Percentiles rank a stretch among this genome's conserved stretches.
Conservation (phyloP, 2,888 invertebrate genomes). For the Sipha maydis region DNA sequence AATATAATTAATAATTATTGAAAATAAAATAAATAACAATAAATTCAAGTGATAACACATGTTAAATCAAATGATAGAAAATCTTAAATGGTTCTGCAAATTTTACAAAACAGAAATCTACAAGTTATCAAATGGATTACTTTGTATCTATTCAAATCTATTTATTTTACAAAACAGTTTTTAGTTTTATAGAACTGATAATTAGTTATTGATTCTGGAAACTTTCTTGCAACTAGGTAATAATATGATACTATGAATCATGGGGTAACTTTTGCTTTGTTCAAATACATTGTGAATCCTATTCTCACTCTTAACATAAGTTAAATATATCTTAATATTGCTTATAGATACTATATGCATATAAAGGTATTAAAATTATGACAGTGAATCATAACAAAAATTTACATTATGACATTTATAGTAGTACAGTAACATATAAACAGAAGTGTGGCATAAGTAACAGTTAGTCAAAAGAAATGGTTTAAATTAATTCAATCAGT, state of each 20-base stretch:
- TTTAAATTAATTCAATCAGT: neutral
- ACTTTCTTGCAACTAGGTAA: too few species aligned
- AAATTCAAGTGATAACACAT: too few species aligned
- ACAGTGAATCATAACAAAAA: conserved; percentile 14
- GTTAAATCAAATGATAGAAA: too few species aligned
- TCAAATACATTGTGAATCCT: conserved; percentile 25
- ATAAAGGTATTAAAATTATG: conserved; percentile 49
- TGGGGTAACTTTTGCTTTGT: conserved; percentile 4
- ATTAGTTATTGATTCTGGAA: too few species aligned
- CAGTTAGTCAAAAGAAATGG: neutral
- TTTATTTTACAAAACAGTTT: too few species aligned
- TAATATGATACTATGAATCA: conserved; percentile 14
- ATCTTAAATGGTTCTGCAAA: too few species aligned
- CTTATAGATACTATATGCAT: neutral
- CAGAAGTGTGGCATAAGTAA: neutral
- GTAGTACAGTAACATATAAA: neutral
- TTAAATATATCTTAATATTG: conserved; percentile 5
- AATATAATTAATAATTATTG: too few species aligned
- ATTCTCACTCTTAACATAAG: conserved; percentile 32
- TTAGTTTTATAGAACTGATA: too few species aligned
- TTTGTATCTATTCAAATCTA: too few species aligned
- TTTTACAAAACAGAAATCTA: too few species aligned
- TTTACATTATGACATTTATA: neutral
- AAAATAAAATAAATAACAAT: too few species aligned
- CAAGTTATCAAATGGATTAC: too few species aligned